These are phyloP conservation scores for Athripsodes cinereus DNA, from an alignment of 2,888 invertebrate species.

Conservation along the genomic window DNA sequence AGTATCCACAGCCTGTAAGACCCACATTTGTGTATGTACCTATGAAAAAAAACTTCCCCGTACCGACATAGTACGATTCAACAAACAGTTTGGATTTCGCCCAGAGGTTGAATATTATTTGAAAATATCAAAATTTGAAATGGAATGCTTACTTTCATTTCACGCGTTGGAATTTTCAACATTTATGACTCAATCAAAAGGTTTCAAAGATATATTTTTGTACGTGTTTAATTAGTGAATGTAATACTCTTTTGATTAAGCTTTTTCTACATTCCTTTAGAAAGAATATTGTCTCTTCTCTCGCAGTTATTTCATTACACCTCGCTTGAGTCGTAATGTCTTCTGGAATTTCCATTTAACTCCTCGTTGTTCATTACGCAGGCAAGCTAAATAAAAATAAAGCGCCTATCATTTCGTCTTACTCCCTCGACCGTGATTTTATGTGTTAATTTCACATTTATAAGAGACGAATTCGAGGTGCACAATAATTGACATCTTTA, in stretches of 20 bases:
- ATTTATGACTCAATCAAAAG: conserved; percentile 25
- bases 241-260: conserved; percentile 24
- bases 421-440: conserved; percentile 4
- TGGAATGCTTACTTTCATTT: conserved; percentile 16
- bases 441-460: background rate
- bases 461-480: background rate
- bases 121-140: background rate
- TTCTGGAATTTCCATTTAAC: conserved; percentile 14
- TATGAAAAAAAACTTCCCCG: no score
- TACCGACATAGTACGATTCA: no score
- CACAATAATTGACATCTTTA: no score
- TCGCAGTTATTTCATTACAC: conserved; percentile 9
- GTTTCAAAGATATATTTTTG: conserved; percentile 10
- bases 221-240: conserved; percentile 23
- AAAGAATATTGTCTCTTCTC: background rate
- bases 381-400: conserved; percentile 2
- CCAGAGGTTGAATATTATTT: background rate
- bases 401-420: background rate
- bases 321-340: conserved; percentile 10
- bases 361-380: background rate
- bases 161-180: conserved; percentile 25
- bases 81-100: no score
- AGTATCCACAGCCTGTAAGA: no score
- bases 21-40: no score
- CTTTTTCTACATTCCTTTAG: background rate